Evolutionary conservation across 2,113 vertebrate genomes (phyloP).

Genomic region (Alethe diademata): DNA sequence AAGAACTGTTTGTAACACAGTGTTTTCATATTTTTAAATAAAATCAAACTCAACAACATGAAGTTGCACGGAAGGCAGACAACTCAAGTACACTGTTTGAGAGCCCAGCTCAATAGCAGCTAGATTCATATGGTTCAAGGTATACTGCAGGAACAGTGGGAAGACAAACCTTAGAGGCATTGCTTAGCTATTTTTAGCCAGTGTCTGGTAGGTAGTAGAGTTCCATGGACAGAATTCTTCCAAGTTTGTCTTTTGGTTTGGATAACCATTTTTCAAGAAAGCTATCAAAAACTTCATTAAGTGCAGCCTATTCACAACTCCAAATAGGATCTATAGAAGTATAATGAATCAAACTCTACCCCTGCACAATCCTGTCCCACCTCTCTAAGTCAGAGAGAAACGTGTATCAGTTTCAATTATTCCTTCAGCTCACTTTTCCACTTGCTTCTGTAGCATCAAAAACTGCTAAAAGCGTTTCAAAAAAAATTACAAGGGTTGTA

Average conservation of each 20-base stretch:
- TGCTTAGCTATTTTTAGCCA: not conserved
- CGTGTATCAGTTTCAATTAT: fast-evolving
- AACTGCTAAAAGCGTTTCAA: not conserved
- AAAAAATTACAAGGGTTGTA: not conserved
- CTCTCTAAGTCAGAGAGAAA: not conserved
- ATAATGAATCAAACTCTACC: not conserved
- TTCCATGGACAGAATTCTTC: not conserved
- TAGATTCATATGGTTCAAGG: not conserved
- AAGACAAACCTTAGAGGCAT: not conserved
- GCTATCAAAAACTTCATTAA: not conserved
- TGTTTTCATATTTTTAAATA: not conserved
- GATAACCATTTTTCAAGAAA: not conserved
- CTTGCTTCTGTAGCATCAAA: not conserved
- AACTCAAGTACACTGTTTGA: not conserved
- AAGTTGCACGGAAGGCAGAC: not conserved
- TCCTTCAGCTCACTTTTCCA: not conserved
- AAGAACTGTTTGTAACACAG: not conserved
- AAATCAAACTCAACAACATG: not conserved
- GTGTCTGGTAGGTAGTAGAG: not conserved
- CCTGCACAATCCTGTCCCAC: not conserved
- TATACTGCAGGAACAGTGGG: not conserved
- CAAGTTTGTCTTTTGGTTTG: not conserved
- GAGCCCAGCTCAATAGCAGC: not conserved
- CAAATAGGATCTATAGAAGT: not conserved
- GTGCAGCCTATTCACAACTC: not conserved